phyloP scores from a whole-genome alignment of 2,113 vertebrate species.

The Grammomys dolichurus region DNA sequence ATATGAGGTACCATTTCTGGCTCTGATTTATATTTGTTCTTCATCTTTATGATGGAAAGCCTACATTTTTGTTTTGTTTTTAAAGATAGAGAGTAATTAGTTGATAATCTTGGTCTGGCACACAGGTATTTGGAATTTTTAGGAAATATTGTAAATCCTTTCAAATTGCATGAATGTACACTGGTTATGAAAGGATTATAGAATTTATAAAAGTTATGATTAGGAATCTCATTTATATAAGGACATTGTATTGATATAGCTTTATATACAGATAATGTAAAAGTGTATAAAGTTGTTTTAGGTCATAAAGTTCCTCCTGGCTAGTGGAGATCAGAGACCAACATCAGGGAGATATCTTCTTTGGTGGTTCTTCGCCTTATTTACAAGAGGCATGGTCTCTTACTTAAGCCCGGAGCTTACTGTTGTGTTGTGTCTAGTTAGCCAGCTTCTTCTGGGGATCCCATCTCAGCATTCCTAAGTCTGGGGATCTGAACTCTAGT shows the following conservation, averaged over 20 bases:
- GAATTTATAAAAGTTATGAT: slow-evolving; percentile 55
- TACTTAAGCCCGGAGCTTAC: neutral
- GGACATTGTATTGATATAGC: slow-evolving; percentile 9
- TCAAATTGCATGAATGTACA: neutral
- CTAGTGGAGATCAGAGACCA: neutral
- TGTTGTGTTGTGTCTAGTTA: neutral
- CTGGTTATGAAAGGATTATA: neutral
- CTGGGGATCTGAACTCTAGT: neutral
- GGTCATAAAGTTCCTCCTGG: slow-evolving; percentile 8
- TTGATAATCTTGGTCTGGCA: slow-evolving; percentile 42
- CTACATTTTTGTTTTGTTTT: neutral
- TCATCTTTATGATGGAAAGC: slow-evolving; percentile 23
- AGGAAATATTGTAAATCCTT: slow-evolving; percentile 21
- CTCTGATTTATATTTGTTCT: neutral
- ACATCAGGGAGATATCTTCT: neutral
- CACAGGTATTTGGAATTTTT: slow-evolving; percentile 27
- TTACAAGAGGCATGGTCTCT: neutral
- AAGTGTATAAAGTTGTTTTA: neutral
- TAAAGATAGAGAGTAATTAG: neutral
- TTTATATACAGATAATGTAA: slow-evolving; percentile 44
- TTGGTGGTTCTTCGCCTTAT: neutral
- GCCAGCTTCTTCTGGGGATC: neutral
- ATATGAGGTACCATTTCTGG: neutral
- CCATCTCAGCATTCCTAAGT: neutral
- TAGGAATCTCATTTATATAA: neutral